Base-by-base conservation (phyloP, 2,888 invertebrate genomes). In the Autographa pulchrina region DNA sequence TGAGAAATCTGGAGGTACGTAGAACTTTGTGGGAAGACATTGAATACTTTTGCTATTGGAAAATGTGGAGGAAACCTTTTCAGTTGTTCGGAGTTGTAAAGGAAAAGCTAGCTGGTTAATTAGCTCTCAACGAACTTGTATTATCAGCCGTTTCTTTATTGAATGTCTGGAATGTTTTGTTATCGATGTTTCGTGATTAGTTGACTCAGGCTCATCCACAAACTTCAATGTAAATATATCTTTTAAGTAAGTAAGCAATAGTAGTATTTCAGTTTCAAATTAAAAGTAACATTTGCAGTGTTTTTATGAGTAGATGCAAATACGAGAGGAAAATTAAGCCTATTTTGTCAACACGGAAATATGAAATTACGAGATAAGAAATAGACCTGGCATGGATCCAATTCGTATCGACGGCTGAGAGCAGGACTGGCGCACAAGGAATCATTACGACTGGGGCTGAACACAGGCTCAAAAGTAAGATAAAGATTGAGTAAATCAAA, bases 301-400 rank as follows among this genome's bases (percentile, higher is more conserved):
- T 25, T 25, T 25, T n/a, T n/a, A n/a, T n/a, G n/a, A n/a, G 25
- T 25, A 25, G 25, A 2, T 25, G 25, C 25, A 25, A 25, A 25
- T 25, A 25, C 25, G 25, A 25, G 2, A 25, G 25, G 25, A 25
- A 25, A 25, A 25, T 25, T 25, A 25, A 25, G 25, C 25, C 25
- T 25, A 25, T 25, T 25, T 25, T 25, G 25, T 3, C 25, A 25
- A 25, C n/a, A 25, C 25, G 25, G 25, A 25, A 25, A 25, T 25
- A 25, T 25, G 25, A 3, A n/a, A n/a, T n/a, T n/a, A n/a, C 18
- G 52, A 52, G 65, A 70, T 48, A 43, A 62, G 56, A 48, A 38
- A 54, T 65, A 56, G 70, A 58, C 59, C 72, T 63, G 62, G 62
- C 77, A 35, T 48, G 54, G 65, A 75, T 59, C 72, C 65, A 75